These are phyloP conservation scores for Alectoris magna DNA, from an alignment of 2,797 vertebrate species.

Conservation along the genomic window DNA sequence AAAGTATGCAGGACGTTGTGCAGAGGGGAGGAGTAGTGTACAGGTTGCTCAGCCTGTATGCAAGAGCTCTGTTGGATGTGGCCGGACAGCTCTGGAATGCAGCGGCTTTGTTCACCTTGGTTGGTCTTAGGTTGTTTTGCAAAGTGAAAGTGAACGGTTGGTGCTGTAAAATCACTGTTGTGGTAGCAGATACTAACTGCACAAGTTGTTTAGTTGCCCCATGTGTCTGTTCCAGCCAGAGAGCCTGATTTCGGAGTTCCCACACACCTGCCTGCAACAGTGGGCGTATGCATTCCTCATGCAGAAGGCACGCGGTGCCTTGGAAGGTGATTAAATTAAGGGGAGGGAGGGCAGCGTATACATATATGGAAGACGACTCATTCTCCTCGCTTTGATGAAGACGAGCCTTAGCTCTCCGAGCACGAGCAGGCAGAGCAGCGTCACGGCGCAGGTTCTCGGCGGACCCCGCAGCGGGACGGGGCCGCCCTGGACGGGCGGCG, in stretches of 20 bases:
- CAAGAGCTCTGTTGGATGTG: neutral
- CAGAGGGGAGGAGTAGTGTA: neutral
- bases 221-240: neutral
- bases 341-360: neutral
- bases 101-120: neutral
- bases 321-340: neutral
- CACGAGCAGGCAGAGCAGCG: neutral
- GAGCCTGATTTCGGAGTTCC: neutral
- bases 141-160: neutral
- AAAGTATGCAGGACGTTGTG: neutral
- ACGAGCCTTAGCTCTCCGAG: neutral
- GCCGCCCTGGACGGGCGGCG: conserved; percentile 70
- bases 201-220: neutral
- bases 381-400: neutral
- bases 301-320: conserved; percentile 18
- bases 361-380: neutral
- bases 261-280: conserved; percentile 4
- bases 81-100: neutral
- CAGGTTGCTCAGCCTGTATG: neutral
- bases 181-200: neutral
- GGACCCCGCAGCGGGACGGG: too few relatives aligned
- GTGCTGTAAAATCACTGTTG: neutral
- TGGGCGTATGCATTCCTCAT: conserved; percentile 29
- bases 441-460: neutral
- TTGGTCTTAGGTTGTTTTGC: neutral